Conservation (phyloP, 2,113 vertebrate species). For the Zapus hudsonius region DNA sequence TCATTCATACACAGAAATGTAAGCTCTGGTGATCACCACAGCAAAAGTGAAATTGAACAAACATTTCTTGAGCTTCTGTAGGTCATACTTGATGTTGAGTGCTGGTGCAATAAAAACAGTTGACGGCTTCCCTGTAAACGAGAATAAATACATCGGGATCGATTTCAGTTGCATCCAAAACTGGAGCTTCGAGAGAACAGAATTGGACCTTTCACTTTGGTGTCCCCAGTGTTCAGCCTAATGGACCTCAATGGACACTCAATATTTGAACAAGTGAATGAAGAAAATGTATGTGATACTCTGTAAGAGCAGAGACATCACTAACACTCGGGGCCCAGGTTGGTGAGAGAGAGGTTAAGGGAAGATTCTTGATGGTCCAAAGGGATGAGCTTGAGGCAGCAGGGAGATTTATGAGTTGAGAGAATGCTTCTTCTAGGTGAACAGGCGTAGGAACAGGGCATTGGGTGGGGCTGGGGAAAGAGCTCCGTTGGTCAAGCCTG, state of each 20-base stretch:
- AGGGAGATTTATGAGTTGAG: background rate
- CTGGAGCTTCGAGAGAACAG: background rate
- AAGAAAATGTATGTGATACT: background rate
- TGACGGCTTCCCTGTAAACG: too few species aligned
- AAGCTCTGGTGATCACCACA: background rate
- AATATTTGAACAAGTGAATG: background rate
- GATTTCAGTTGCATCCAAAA: background rate
- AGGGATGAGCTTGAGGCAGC: background rate
- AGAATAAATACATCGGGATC: background rate
- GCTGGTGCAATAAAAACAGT: background rate
- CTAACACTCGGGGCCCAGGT: background rate
- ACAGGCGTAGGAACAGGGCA: background rate
- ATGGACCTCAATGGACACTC: background rate
- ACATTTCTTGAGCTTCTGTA: background rate
- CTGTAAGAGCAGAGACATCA: background rate
- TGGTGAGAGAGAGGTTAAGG: background rate
- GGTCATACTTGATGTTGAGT: background rate
- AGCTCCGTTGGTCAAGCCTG: too few species aligned
- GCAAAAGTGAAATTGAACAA: background rate
- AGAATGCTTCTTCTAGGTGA: background rate
- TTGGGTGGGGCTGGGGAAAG: too few species aligned
- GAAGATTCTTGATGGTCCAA: background rate
- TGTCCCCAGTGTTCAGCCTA: background rate
- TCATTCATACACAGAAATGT: conserved; percentile 4
- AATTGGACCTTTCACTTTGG: background rate